These are phyloP conservation scores for Malurus cyaneus DNA, from an alignment of 2,113 vertebrate genomes.

Conservation along the genomic window DNA sequence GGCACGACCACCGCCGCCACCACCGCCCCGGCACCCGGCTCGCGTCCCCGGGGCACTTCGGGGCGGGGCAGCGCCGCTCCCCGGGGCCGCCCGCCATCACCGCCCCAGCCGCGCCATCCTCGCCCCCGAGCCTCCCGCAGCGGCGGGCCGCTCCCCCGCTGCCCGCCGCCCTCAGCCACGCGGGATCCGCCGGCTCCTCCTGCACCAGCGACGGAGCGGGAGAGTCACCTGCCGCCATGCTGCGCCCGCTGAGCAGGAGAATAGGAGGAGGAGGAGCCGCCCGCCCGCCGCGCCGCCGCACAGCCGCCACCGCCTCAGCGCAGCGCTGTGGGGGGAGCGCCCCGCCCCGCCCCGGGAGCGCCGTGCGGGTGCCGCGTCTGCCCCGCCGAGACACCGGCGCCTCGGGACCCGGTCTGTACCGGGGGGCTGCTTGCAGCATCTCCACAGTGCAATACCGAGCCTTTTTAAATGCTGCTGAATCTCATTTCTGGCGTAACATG, in stretches of 20 bases:
- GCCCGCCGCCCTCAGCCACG: too few species aligned
- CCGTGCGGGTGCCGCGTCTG: background rate
- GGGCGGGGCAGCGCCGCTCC: background rate
- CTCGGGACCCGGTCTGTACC: fast-evolving
- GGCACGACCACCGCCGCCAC: background rate
- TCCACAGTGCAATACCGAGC: fast-evolving
- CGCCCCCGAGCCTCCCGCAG: too few species aligned
- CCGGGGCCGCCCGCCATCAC: background rate
- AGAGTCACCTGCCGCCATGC: slow-evolving; percentile 99
- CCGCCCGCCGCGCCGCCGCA: slow-evolving; percentile 77
- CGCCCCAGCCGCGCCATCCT: too few species aligned
- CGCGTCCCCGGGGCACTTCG: background rate
- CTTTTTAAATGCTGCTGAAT: background rate
- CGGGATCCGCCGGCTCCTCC: background rate
- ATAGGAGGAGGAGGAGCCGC: slow-evolving; percentile 27
- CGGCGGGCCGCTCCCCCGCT: too few species aligned
- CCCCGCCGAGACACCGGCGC: fast-evolving
- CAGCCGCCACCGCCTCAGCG: slow-evolving; percentile 75
- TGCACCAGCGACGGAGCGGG: slow-evolving; percentile 30
- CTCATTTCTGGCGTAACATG: background rate
- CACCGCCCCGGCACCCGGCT: background rate
- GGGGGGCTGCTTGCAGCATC: background rate
- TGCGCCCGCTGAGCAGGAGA: slow-evolving; percentile 67
- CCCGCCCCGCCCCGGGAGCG: background rate
- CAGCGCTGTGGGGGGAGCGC: slow-evolving; percentile 8